phyloP scores from a whole-genome alignment of 2,113 vertebrate genomes.

The Otolemur garnettii region DNA sequence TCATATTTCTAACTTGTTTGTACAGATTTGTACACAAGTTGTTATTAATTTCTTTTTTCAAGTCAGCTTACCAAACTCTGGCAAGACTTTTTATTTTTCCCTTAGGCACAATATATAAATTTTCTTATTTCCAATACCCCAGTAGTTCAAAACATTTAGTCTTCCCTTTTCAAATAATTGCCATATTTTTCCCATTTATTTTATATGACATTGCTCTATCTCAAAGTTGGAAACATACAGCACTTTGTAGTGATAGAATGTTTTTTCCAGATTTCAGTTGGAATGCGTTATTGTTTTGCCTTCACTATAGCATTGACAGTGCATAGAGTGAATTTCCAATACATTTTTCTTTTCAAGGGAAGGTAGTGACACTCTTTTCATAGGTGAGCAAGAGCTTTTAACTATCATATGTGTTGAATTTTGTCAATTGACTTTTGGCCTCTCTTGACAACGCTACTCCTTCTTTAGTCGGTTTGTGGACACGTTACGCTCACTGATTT shows the following conservation, averaged over 20 bases:
- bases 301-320: background rate
- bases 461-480: background rate
- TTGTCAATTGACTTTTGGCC: constrained; percentile 5
- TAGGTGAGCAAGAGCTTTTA: background rate
- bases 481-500: background rate
- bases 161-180: background rate
- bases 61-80: background rate
- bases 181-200: background rate
- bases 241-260: background rate
- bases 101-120: background rate
- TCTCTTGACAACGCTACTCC: background rate
- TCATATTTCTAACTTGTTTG: background rate
- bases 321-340: constrained; percentile 21
- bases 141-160: background rate
- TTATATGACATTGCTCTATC: background rate
- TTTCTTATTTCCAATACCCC: background rate
- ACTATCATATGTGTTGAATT: background rate
- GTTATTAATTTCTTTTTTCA: background rate
- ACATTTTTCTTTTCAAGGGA: background rate
- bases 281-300: background rate
- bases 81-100: background rate
- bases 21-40: background rate
- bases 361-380: background rate
- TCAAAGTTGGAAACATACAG: background rate
- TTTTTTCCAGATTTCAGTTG: background rate